Conservation (phyloP, 2,113 vertebrate genomes). For the Nestor notabilis region DNA sequence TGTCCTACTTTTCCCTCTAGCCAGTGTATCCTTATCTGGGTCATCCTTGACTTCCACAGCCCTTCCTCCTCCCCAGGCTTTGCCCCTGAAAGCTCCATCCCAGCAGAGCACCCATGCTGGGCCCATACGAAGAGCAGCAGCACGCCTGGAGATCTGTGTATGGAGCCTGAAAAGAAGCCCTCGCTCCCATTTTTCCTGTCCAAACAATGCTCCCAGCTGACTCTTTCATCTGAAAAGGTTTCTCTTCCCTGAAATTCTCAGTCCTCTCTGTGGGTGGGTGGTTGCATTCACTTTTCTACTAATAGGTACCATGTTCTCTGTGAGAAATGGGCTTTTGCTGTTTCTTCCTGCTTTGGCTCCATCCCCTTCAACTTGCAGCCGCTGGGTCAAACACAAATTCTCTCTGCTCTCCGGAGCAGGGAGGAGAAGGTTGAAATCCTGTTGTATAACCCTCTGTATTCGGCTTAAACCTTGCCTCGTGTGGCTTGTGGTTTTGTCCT, state of each 20-base stretch:
- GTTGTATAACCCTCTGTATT: background rate
- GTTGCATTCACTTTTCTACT: background rate
- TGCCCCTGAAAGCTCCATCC: conserved; percentile 10
- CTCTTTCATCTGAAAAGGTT: background rate
- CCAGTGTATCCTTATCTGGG: background rate
- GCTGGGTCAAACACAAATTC: background rate
- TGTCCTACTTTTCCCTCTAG: background rate
- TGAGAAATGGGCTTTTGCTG: background rate
- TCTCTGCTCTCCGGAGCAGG: conserved; percentile 8
- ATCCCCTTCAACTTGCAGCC: background rate
- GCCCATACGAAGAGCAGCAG: background rate
- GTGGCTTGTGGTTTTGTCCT: background rate
- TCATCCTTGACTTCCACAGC: background rate
- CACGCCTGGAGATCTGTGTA: background rate
- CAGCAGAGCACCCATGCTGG: background rate
- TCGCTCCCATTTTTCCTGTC: background rate
- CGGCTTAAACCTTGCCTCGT: background rate
- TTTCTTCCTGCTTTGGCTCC: conserved; percentile 40
- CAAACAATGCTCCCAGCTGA: background rate
- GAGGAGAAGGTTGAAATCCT: background rate
- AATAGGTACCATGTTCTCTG: background rate
- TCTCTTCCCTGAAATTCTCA: background rate
- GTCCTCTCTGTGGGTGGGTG: background rate
- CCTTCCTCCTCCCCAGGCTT: background rate
- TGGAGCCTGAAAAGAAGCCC: background rate